Base-by-base conservation (phyloP, 2,113 vertebrate species). In the Cyprinodon tularosa region DNA sequence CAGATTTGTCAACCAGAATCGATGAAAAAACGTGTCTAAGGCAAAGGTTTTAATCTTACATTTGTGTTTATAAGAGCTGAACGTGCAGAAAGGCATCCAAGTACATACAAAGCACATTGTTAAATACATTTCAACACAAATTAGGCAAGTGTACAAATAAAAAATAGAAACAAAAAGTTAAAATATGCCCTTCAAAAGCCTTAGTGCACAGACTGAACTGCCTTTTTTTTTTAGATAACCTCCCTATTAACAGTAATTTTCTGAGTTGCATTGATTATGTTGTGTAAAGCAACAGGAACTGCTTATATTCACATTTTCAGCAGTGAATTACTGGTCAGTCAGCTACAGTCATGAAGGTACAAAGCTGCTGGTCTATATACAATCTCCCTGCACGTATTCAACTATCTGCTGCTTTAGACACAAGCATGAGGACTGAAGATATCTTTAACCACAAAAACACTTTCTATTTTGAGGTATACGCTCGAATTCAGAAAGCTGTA, bases 1-100 rank as follows among this genome's bases (percentile, higher is more conserved):
- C 50, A 67, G 37, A 17, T 67, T 50, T 37, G 50, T 45, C 5
- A 1, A 63, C 61, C 63, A 61, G 72, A 68, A 66, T 69, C 47
- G 38, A 66, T 20, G 77, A 12, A n/a, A 22, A 29, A 1, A 57
- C 44, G 66, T 63, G 67, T 45, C 3, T 60, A 67, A 76, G 74
- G 74, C 74, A 71, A 83, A 66, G 4, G 38, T 60, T 78, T 75
- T 12, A 57, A 44, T 68, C n/a, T 37, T 70, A 78, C 9, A n/a
- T 71, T 66, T 72, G 48, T 68, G 59, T 67, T 60, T 65, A 12
- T 62, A 64, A 75, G 53, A 82, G 69, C 53, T 74, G 12, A 60
- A 69, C 60, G 68, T 47, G 72, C 83, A 74, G 62, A 74, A 80
- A 82, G 77, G 81, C 73, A 22, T 76, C 57, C 6, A 67, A 48